phyloP scores from a whole-genome alignment of 2,113 vertebrate species.

The Lipophrys pholis region DNA sequence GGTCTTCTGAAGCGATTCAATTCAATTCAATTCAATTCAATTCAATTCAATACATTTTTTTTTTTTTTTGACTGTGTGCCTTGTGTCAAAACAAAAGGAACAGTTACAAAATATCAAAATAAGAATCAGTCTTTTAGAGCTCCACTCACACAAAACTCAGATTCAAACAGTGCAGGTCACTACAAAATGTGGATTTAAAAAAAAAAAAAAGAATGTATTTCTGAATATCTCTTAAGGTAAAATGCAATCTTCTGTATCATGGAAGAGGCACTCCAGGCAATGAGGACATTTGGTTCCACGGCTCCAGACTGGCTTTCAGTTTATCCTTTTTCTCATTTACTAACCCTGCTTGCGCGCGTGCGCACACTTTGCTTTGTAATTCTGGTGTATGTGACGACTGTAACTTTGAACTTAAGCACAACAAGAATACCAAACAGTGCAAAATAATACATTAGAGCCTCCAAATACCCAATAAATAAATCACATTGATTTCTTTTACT shows the following conservation, averaged over 20 bases:
- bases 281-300: slow-evolving; percentile 47
- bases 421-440: no score
- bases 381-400: background rate
- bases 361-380: slow-evolving; percentile 16
- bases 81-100: background rate
- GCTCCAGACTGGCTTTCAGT: slow-evolving; percentile 31
- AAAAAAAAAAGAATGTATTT: slow-evolving; percentile 52
- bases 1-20: background rate
- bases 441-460: no score
- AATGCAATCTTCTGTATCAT: slow-evolving; percentile 39
- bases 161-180: slow-evolving; percentile 9
- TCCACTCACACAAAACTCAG: background rate
- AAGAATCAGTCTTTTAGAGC: background rate
- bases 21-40: background rate
- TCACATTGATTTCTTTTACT: no score
- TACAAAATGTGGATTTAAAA: slow-evolving; percentile 29
- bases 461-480: no score
- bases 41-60: no score
- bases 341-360: slow-evolving; percentile 16
- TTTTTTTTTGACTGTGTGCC: no score
- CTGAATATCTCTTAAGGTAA: slow-evolving; percentile 46
- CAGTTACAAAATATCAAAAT: slow-evolving; percentile 18
- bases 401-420: slow-evolving; percentile 5
- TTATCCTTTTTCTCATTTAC: slow-evolving; percentile 43
- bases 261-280: slow-evolving; percentile 66